phyloP scores from a whole-genome alignment of 2,888 invertebrate species.

The Syrista parreyssii region DNA sequence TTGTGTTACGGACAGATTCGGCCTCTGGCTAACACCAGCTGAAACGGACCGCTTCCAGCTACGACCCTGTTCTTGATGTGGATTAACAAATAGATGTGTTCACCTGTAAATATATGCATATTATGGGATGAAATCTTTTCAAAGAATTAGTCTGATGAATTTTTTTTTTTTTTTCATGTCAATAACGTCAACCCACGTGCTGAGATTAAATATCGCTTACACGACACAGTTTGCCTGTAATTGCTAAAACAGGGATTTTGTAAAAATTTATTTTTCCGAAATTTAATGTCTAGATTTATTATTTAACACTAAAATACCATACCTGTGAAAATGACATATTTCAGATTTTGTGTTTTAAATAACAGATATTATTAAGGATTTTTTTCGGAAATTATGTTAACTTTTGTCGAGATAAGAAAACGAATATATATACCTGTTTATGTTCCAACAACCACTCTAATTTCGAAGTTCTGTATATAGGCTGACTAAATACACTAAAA shows the following conservation, averaged over 20 bases:
- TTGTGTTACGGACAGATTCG: conserved; percentile 32
- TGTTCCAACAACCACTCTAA: no score
- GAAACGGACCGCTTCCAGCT: conserved; percentile 1
- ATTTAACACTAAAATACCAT: no score
- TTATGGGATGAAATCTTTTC: background rate
- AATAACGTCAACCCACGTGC: background rate
- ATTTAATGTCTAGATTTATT: no score
- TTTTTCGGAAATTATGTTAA: no score
- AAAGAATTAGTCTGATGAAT: background rate
- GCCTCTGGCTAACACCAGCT: conserved; percentile 12
- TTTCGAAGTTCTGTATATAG: no score
- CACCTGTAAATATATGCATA: background rate
- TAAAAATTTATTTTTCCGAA: no score
- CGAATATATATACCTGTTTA: no score
- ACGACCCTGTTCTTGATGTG: background rate
- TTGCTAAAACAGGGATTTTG: background rate
- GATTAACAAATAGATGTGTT: background rate
- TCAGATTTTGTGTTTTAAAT: no score
- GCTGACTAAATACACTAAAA: no score
- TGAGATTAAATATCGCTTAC: background rate
- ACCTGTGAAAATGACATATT: no score
- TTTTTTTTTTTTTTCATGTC: background rate
- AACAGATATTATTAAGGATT: no score
- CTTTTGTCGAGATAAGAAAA: no score
- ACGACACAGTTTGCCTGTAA: background rate